Evolutionary conservation across 2,113 vertebrate genomes (phyloP).

Genomic region (Thunnus maccoyii): DNA sequence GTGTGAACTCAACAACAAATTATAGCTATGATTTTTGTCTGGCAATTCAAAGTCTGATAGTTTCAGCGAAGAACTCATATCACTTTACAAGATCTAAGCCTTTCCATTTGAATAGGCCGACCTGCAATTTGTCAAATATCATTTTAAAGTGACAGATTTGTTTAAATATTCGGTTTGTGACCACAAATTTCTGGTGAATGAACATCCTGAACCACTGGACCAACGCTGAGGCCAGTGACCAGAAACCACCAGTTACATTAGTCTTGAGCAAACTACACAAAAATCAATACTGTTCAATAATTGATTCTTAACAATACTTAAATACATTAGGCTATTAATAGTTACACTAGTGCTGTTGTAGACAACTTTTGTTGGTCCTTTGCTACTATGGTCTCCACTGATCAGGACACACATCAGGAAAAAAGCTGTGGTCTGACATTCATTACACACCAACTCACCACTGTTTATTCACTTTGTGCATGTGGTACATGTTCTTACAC

Average conservation of each 20-base stretch:
- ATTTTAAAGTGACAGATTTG: background rate
- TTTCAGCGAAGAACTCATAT: background rate
- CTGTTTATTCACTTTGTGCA: no score
- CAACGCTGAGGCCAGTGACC: background rate
- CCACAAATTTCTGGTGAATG: background rate
- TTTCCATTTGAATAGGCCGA: background rate
- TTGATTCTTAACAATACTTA: background rate
- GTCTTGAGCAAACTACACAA: background rate
- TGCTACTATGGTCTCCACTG: background rate
- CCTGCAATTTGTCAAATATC: background rate
- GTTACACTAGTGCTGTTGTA: background rate
- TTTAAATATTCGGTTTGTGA: background rate
- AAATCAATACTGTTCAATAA: background rate
- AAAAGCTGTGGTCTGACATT: constrained; percentile 3
- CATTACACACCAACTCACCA: background rate
- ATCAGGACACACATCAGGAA: background rate
- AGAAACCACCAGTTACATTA: background rate
- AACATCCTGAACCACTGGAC: background rate
- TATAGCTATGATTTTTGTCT: background rate
- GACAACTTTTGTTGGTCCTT: background rate
- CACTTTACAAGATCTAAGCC: background rate
- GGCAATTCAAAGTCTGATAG: background rate
- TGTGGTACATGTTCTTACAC: background rate
- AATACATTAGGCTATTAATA: background rate
- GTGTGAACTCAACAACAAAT: background rate